Conservation (phyloP, 1,140 invertebrate genomes). For the Bradysia coprophila region DNA sequence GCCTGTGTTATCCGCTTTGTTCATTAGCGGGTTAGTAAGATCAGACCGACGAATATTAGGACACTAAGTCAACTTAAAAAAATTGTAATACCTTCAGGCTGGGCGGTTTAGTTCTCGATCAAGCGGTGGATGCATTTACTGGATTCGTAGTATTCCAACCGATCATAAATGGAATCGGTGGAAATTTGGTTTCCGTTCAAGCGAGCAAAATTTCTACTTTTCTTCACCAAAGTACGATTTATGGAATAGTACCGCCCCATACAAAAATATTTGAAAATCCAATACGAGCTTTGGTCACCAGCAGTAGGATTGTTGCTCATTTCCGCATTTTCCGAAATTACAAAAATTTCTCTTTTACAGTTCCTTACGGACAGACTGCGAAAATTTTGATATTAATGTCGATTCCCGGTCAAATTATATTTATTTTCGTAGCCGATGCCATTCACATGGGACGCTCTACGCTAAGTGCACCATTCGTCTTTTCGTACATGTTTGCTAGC, state of each 20-base stretch:
- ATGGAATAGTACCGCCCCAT: conserved; percentile 55
- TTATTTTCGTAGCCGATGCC: conserved; percentile 65
- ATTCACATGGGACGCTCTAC: conserved; percentile 31
- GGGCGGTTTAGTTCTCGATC: conserved; percentile 63
- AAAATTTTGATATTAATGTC: conserved; percentile 71
- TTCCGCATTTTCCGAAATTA: no score
- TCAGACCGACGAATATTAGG: no score
- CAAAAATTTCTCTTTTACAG: conserved; percentile 25
- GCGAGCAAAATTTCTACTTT: conserved; percentile 85
- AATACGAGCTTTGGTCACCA: conserved; percentile 62
- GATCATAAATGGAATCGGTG: conserved; percentile 89
- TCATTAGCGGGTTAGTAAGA: conserved; percentile 63
- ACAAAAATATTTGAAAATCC: conserved; percentile 58
- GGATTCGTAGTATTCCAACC: conserved; percentile 80
- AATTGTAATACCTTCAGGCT: conserved; percentile 35
- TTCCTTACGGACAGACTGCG: conserved; percentile 57
- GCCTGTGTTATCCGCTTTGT: conserved; percentile 66
- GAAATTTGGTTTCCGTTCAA: conserved; percentile 94
- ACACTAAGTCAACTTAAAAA: no score
- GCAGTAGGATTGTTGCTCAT: conserved; percentile 52
- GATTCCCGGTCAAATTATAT: conserved; percentile 81
- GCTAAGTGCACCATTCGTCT: conserved; percentile 15
- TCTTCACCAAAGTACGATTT: conserved; percentile 63
- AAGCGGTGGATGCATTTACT: conserved; percentile 47
- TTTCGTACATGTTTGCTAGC: conserved; percentile 17